Percentiles rank a stretch among this genome's conserved stretches.
Evolutionary conservation across 2,888 invertebrate genomes (phyloP).

Genomic region (Horisme vitalbata): DNA sequence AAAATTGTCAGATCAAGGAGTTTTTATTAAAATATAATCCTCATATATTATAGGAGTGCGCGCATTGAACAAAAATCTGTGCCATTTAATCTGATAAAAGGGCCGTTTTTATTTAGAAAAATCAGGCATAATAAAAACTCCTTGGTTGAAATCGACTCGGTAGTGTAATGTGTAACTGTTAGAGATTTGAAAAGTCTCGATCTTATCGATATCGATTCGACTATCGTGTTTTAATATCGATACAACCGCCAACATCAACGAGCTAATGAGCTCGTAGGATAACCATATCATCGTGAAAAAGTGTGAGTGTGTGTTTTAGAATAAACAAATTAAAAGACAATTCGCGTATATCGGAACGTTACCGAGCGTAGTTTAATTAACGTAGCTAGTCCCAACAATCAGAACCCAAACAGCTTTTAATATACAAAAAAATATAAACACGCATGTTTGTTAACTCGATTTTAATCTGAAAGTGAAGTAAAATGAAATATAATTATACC

Average conservation of each 20-base stretch:
- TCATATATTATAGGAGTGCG: too few relatives aligned
- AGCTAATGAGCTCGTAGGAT: slow-evolving; percentile 33
- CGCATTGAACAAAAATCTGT: too few relatives aligned
- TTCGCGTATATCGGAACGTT: slow-evolving; percentile 19
- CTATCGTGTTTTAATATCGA: background rate
- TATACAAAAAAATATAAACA: slow-evolving; percentile 5
- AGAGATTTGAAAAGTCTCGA: slow-evolving; percentile 4
- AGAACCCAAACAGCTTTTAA: slow-evolving; percentile 44
- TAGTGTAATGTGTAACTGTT: slow-evolving; percentile 3
- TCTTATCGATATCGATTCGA: slow-evolving; percentile 3
- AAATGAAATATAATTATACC: too few relatives aligned
- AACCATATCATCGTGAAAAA: slow-evolving; percentile 55
- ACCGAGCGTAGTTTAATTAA: slow-evolving; percentile 25
- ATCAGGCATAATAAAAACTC: background rate
- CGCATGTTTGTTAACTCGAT: too few relatives aligned
- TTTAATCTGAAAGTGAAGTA: too few relatives aligned
- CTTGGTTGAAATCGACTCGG: slow-evolving; percentile 4
- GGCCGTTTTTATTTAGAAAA: too few relatives aligned
- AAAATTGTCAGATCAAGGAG: too few relatives aligned
- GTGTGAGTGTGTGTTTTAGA: slow-evolving; percentile 42
- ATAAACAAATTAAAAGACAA: slow-evolving; percentile 51
- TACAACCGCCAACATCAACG: background rate
- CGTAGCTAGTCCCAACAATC: slow-evolving; percentile 55
- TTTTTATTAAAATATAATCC: too few relatives aligned
- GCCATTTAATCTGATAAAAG: too few relatives aligned